phyloP scores from a whole-genome alignment of 2,797 vertebrate genomes.

The Gastrophryne carolinensis region DNA sequence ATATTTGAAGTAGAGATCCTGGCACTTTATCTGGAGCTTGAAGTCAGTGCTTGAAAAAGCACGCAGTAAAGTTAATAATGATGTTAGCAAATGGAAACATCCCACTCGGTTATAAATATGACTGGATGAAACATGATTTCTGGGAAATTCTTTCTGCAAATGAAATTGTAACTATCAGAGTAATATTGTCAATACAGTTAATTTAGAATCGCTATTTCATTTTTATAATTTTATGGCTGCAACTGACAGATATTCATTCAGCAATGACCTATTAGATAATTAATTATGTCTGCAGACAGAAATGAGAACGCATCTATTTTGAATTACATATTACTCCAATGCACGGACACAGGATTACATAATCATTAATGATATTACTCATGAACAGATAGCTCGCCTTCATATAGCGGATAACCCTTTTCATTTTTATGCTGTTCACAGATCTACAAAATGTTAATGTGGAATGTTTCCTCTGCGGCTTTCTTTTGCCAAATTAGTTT shows the following conservation, averaged over 20 bases:
- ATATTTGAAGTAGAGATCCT: too few relatives aligned
- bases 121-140: neutral
- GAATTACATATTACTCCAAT: slow-evolving; percentile 4
- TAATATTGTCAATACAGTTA: slow-evolving; percentile 6
- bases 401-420: neutral
- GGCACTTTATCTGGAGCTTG: too few relatives aligned
- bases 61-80: neutral
- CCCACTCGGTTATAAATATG: neutral
- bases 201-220: neutral
- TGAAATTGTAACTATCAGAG: slow-evolving; percentile 12
- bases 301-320: slow-evolving; percentile 22
- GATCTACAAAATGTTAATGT: neutral
- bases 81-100: neutral
- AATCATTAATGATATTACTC: slow-evolving; percentile 3
- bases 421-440: neutral
- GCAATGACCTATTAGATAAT: slow-evolving; percentile 2
- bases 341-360: neutral
- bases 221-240: neutral
- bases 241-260: slow-evolving; percentile 9
- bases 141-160: neutral
- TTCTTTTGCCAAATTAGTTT: neutral
- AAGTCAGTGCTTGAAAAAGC: too few relatives aligned
- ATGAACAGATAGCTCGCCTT: neutral
- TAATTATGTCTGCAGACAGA: slow-evolving; percentile 8
- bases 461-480: neutral